These are phyloP conservation scores for Clytia hemisphaerica DNA, from an alignment of 30 jellyfish, hydroid and myxozoan genomes.

Conservation along the genomic window DNA sequence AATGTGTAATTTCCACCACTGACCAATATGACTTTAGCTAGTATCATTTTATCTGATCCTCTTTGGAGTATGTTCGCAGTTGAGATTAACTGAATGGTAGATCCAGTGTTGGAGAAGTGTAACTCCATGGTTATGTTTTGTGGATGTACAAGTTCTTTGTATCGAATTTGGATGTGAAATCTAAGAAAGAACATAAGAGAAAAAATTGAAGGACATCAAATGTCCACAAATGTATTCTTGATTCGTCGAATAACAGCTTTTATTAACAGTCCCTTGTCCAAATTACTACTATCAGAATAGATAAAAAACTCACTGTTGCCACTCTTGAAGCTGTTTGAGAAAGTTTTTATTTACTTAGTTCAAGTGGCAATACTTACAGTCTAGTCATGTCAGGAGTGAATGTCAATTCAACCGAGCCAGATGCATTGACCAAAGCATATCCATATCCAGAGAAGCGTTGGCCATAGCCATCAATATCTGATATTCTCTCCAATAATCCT, in stretches of 20 bases:
- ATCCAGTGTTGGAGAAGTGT: slow-evolving; percentile 27
- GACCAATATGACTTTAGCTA: not conserved
- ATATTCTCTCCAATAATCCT: slow-evolving; percentile 17
- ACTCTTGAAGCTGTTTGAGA: too few relatives aligned
- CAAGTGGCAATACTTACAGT: slow-evolving; percentile 23
- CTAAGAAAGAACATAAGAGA: slow-evolving; percentile 14
- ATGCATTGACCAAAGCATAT: slow-evolving; percentile 28
- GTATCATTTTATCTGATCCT: not conserved
- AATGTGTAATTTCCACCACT: slow-evolving; percentile 34
- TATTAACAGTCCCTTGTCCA: too few relatives aligned
- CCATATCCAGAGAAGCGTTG: slow-evolving; percentile 58
- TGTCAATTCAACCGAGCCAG: slow-evolving; percentile 6
- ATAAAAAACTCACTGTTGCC: too few relatives aligned
- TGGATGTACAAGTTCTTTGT: not conserved
- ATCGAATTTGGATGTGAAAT: slow-evolving; percentile 33
- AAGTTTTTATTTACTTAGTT: not conserved
- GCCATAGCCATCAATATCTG: slow-evolving; percentile 26
- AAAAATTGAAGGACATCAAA: too few relatives aligned
- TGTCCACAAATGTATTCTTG: too few relatives aligned
- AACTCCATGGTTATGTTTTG: not conserved
- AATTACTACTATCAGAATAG: too few relatives aligned
- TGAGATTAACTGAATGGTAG: slow-evolving; percentile 6
- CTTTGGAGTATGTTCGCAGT: not conserved
- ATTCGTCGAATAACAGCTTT: too few relatives aligned
- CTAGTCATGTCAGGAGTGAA: slow-evolving; percentile 29